A percentile compares a stretch with the other conserved stretches of the same genome.
phyloP scores from a whole-genome alignment of 2,888 invertebrate genomes.

The Andrena haemorrhoa region DNA sequence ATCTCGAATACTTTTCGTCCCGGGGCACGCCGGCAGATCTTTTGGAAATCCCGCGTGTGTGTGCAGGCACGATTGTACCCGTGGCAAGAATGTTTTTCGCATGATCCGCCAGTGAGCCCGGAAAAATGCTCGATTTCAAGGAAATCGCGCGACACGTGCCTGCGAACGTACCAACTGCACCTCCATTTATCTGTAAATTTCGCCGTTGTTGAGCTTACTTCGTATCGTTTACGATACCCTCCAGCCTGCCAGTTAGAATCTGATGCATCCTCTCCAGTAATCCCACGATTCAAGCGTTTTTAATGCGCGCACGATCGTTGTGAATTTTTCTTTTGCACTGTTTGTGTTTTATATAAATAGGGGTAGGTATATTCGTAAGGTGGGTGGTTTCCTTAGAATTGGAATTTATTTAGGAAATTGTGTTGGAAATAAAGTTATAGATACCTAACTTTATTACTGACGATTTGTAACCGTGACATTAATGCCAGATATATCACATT shows the following conservation, averaged over 20 bases:
- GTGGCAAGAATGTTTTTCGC: slow-evolving; percentile 58
- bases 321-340: no score
- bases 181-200: slow-evolving; percentile 37
- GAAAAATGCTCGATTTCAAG: slow-evolving; percentile 48
- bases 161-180: background rate
- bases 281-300: no score
- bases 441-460: no score
- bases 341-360: no score
- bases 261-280: background rate
- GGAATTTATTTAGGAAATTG: no score
- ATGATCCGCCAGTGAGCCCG: slow-evolving; percentile 43
- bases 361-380: no score
- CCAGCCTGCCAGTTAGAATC: background rate
- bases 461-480: no score
- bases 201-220: background rate
- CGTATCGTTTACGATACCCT: background rate
- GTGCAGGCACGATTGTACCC: slow-evolving; percentile 41
- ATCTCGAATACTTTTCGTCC: slow-evolving; percentile 58
- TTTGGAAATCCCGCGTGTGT: slow-evolving; percentile 38
- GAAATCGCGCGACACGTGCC: slow-evolving; percentile 40
- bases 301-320: no score
- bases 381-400: no score
- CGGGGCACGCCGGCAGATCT: slow-evolving; percentile 24
- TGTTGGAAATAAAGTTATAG: no score
- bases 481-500: no score